Evolutionary conservation across 2,113 vertebrate species (phyloP).

Genomic region (Pelusios castaneus): DNA sequence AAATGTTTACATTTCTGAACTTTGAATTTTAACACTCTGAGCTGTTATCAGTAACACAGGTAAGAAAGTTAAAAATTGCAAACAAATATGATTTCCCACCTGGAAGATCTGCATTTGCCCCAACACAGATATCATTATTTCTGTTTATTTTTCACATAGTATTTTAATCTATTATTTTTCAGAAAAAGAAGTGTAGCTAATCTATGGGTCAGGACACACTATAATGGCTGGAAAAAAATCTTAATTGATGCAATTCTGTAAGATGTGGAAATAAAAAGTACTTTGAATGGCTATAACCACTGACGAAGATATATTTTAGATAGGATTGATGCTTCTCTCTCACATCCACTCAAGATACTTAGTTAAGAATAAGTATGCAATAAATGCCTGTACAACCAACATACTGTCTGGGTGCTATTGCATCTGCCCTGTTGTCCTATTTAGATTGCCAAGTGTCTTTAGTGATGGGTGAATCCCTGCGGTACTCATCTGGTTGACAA

Average conservation of each 20-base stretch:
- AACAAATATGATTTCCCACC: neutral
- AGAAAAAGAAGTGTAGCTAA: neutral
- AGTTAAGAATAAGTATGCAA: neutral
- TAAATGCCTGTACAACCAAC: neutral
- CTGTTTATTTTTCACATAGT: neutral
- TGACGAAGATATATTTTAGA: neutral
- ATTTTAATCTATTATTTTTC: neutral
- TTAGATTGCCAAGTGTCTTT: neutral
- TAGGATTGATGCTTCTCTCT: neutral
- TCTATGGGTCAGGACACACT: neutral
- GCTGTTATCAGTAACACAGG: neutral
- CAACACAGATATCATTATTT: neutral
- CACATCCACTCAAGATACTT: neutral
- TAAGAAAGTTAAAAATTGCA: neutral
- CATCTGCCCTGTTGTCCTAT: neutral
- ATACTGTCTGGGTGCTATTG: neutral
- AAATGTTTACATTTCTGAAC: neutral
- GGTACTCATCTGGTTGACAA: conserved; percentile 12
- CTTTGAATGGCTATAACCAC: neutral
- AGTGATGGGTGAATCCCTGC: conserved; percentile 11
- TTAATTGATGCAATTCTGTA: neutral
- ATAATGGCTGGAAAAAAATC: neutral
- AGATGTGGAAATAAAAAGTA: neutral
- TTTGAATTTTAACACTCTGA: neutral
- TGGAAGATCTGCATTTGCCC: neutral